Percentiles rank a stretch among this genome's conserved stretches.
These are phyloP conservation scores for Phocides pigmalion DNA, from an alignment of 1,140 invertebrate species.

Conservation along the genomic window DNA sequence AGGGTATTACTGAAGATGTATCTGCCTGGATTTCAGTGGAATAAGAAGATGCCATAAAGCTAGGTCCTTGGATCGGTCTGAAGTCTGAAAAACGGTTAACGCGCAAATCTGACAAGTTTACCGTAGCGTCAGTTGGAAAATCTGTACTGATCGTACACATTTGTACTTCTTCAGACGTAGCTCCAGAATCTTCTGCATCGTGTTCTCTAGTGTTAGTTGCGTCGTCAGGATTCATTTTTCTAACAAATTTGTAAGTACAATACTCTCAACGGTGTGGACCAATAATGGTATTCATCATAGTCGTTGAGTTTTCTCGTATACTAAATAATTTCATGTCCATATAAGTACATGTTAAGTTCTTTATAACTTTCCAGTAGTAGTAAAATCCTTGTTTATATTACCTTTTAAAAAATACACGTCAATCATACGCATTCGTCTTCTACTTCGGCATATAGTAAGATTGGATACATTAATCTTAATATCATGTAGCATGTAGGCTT, in stretches of 20 bases:
- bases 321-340: too few relatives aligned
- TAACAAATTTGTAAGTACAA: too few relatives aligned
- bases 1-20: constrained; percentile 17
- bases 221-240: constrained; percentile 15
- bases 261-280: too few relatives aligned
- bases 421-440: background rate
- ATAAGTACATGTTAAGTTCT: too few relatives aligned
- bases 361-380: too few relatives aligned
- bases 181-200: background rate
- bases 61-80: background rate
- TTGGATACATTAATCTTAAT: background rate
- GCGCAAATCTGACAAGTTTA: constrained; percentile 12
- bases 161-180: constrained; percentile 11
- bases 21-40: background rate
- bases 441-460: background rate
- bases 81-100: background rate
- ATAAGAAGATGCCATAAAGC: background rate
- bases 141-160: constrained; percentile 15
- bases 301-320: too few relatives aligned
- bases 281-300: too few relatives aligned
- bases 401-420: background rate
- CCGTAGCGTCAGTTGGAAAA: constrained; percentile 7
- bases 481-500: background rate
- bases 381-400: background rate
- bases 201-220: background rate